Conservation (phyloP, 2,113 vertebrate species). For the Heptranchias perlo region DNA sequence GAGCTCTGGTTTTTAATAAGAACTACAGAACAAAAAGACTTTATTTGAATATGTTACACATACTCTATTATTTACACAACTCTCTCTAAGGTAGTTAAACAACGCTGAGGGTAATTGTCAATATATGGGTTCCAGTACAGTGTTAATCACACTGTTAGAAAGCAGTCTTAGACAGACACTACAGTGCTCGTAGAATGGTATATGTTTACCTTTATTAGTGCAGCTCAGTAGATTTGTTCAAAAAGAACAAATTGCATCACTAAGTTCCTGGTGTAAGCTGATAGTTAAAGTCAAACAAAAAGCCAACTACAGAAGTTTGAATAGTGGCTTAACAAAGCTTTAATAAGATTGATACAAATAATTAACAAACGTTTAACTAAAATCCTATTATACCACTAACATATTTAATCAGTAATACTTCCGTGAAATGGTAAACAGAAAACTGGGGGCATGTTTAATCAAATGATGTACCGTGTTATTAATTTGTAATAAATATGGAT, state of each 20-base stretch:
- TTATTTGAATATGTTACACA: too few relatives aligned
- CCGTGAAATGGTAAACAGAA: slow-evolving; percentile 21
- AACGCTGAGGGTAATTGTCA: background rate
- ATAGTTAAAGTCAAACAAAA: background rate
- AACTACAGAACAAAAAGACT: too few relatives aligned
- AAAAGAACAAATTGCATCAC: background rate
- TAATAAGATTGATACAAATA: background rate
- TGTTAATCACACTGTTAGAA: too few relatives aligned
- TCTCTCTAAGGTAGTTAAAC: background rate
- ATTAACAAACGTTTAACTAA: slow-evolving; percentile 14
- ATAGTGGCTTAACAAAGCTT: background rate
- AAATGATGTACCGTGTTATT: slow-evolving; percentile 12
- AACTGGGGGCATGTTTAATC: slow-evolving; percentile 10
- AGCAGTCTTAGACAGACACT: background rate
- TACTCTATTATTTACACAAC: background rate
- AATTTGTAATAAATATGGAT: slow-evolving; percentile 11
- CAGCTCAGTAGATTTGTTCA: background rate
- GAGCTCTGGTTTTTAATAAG: too few relatives aligned
- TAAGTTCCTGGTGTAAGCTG: background rate
- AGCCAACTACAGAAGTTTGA: background rate
- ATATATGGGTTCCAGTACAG: background rate
- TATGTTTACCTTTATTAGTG: background rate
- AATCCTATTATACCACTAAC: background rate
- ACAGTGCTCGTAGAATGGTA: background rate
- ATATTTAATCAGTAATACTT: background rate